Base-by-base conservation (phyloP, 2,113 vertebrate genomes). In the Cyprinus carpio region DNA sequence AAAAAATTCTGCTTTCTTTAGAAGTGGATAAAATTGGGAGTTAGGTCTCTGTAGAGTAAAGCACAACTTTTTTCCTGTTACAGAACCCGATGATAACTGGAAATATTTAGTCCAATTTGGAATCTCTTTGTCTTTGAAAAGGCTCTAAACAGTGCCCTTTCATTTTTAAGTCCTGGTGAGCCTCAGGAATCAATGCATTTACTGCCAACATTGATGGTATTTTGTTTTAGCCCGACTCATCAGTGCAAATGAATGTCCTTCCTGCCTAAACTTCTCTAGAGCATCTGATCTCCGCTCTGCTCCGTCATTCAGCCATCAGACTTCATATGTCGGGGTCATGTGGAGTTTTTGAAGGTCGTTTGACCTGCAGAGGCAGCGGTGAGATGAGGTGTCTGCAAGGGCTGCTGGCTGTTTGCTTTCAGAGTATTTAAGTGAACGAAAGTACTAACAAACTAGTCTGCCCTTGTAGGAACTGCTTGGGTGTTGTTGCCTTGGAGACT, bases 401-500 rank as follows among this genome's bases (percentile, higher is more conserved):
- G 31, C 76, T 86, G 83, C 80, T 49, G 64, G 43, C 40, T 65
- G 78, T 81, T 46, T 81, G 78, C 78, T 46, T 65, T 62, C 54
- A 60, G 12, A 75, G 29, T 20, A 62, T 43, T 60, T 46, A 65
- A 15, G 56, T 9, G 77, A 37, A 46, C 37, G 9, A 80, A 80
- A 69, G 25, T 67, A 69, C 79, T 81, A 82, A 82, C 58, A 60
- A 79, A 81, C 58, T 65, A 40, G 31, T 64, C 37, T 65, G 62
- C 37, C 31, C 60, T 81, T 81, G 56, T 56, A 34, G 75, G 51
- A 87, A 62, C 58, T 78, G 78, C 78, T 83, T 71, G 60, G 27
- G 20, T 84, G 31, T 67, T 31, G 62, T 88, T 67, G 71, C 83
- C 78, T 75, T 85, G 54, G 83, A 78, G 27, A 67, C 67, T 11